A percentile compares a stretch with the other conserved stretches of the same genome.
Conservation (phyloP, 2,888 invertebrate genomes). For the Hypselothyrea guttata region DNA sequence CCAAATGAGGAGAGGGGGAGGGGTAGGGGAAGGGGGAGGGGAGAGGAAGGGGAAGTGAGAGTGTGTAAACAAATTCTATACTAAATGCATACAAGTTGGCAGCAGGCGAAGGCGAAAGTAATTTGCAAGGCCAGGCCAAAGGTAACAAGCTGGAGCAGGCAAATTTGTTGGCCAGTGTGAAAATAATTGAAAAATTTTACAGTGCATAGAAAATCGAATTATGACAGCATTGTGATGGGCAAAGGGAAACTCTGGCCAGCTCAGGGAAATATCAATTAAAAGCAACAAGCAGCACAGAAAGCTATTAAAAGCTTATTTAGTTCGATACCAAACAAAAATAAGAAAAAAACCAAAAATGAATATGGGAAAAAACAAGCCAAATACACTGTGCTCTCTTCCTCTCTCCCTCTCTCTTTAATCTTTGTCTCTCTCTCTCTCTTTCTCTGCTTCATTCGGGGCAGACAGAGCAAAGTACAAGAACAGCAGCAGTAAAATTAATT, state of each 20-base stretch:
- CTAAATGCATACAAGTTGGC: conserved; percentile 11
- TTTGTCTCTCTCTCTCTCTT: too few species aligned
- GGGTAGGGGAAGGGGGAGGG: too few species aligned
- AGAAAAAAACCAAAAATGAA: conserved; percentile 47
- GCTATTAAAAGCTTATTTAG: conserved; percentile 76
- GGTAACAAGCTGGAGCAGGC: background rate
- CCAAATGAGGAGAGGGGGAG: too few species aligned
- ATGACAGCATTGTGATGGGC: conserved; percentile 56
- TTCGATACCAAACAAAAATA: conserved; percentile 41
- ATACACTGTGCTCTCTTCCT: background rate
- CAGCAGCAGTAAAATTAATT: conserved; percentile 77
- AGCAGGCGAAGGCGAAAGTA: conserved; percentile 69
- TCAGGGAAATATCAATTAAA: conserved; percentile 73
- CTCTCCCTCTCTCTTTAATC: too few species aligned
- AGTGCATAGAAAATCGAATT: conserved; percentile 67
- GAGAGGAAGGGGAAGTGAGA: too few species aligned
- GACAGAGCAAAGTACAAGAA: conserved; percentile 35
- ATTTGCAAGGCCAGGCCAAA: conserved; percentile 50
- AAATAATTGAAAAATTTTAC: conserved; percentile 73
- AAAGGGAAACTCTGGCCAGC: too few species aligned
- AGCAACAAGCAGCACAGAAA: conserved; percentile 51
- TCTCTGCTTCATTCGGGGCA: too few species aligned
- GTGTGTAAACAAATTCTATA: too few species aligned
- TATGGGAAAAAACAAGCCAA: conserved; percentile 50
- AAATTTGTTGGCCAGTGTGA: conserved; percentile 37